Conservation (phyloP, 2,797 vertebrate species). For the Ceryle rudis region DNA sequence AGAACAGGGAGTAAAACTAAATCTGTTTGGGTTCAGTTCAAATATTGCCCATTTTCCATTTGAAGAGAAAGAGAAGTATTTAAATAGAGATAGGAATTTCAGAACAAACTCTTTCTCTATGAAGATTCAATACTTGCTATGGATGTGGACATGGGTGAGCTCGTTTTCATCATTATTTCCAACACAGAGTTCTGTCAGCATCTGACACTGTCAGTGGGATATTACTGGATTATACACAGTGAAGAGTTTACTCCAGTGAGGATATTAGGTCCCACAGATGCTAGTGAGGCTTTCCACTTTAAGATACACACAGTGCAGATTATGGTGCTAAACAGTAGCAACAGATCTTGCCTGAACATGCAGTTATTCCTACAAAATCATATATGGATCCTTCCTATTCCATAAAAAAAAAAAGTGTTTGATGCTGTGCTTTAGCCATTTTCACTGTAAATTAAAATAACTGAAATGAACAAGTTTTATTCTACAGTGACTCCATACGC, state of each 20-base stretch:
- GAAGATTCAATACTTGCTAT: background rate
- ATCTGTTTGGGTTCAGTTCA: background rate
- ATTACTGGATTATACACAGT: background rate
- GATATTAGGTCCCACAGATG: background rate
- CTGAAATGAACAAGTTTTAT: conserved; percentile 8
- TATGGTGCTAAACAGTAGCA: conserved; percentile 32
- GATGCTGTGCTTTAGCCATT: background rate
- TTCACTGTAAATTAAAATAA: conserved; percentile 27
- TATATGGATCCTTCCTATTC: background rate
- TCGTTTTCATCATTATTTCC: conserved; percentile 2
- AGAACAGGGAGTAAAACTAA: background rate
- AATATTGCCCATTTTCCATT: background rate
- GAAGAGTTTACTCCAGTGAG: background rate
- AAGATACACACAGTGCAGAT: background rate
- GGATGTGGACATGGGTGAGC: background rate
- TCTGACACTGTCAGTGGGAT: conserved; percentile 2
- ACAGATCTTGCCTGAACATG: conserved; percentile 29
- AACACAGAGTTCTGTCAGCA: background rate
- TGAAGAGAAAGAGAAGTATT: background rate
- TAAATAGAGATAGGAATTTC: background rate
- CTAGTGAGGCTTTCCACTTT: conserved; percentile 1
- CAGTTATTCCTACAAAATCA: conserved; percentile 2
- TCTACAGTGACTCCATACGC: background rate
- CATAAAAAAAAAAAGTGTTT: background rate
- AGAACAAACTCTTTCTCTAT: background rate